Conservation (phyloP, 2,113 vertebrate species). For the Phoxinus phoxinus region DNA sequence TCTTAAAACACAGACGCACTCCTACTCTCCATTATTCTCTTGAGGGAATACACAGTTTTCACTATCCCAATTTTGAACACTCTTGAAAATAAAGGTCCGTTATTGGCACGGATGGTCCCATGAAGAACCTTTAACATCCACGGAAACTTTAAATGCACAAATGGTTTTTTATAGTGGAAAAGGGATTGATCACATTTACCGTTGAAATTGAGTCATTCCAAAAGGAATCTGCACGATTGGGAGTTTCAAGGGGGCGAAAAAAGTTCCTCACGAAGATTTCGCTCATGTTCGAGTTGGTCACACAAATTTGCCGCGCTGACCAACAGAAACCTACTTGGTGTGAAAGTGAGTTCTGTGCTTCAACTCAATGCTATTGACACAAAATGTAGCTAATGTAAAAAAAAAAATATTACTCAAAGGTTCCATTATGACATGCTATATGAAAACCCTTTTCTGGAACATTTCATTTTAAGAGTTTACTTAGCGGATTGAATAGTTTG, state of each 20-base stretch:
- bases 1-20: conserved; percentile 60
- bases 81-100: neutral
- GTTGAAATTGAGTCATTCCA: neutral
- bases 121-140: neutral
- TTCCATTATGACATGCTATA: neutral
- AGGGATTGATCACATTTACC: too few species aligned
- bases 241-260: neutral
- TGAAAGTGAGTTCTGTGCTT: too few species aligned
- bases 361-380: too few species aligned
- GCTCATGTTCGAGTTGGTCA: neutral
- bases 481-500: neutral
- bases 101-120: neutral
- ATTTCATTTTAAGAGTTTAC: neutral
- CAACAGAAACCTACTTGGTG: too few species aligned
- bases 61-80: neutral
- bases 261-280: too few species aligned
- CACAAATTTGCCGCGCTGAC: neutral
- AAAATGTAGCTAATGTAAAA: neutral
- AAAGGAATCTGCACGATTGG: neutral
- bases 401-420: neutral
- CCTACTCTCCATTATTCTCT: conserved; percentile 54
- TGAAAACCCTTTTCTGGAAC: neutral
- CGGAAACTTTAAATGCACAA: neutral
- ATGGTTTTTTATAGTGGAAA: too few species aligned
- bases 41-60: neutral